Base-by-base conservation (phyloP, 23 tunicate species). In the Styela clava region DNA sequence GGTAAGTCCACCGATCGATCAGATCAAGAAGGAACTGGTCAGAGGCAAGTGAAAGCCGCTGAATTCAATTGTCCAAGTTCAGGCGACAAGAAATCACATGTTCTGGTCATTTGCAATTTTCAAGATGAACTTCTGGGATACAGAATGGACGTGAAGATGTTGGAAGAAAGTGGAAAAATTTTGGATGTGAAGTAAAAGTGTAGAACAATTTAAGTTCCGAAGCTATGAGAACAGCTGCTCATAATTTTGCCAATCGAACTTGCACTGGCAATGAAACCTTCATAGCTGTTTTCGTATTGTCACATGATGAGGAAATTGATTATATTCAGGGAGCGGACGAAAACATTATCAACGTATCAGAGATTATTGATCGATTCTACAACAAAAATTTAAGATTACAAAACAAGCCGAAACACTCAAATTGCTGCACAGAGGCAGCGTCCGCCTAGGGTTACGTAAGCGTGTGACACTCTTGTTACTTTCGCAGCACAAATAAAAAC, bases 281-380 rank as follows among this genome's bases (percentile, higher is more conserved):
- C 56, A 67, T 72, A 30, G 87, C 78, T n/a, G 84, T 88, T 35
- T 31, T 88, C 5, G 69, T 88, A 2, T 78, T 88, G 93, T 74
- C 83, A 9, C 93, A 88, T 70, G 93, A 86, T 0, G 65, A 31
- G 5, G 27, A 35, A 68, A 35, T 72, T 24, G 80, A 70, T 25
- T 69, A 69, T 20, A 33, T 88, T 0, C 78, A 77, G 7, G 93
- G 87, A 31, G 73, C 61, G 0, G 87, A 88, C 28, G 73, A 65
- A 19, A 0, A 61, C 1, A 56, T 35, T 2, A 62, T 88, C 26
- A 30, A 77, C 22, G 84, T 85, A 23, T 78, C 69, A 12, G 80
- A 78, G 22, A 78, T 88, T 1, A 0, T 88, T 30, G 52, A 81
- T 2, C 30, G 78, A 1, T 88, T 83, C 78, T 80, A 83, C 74